Evolutionary conservation across 1,140 invertebrate species (phyloP).

Genomic region (Ctenoplectra terminalis): DNA sequence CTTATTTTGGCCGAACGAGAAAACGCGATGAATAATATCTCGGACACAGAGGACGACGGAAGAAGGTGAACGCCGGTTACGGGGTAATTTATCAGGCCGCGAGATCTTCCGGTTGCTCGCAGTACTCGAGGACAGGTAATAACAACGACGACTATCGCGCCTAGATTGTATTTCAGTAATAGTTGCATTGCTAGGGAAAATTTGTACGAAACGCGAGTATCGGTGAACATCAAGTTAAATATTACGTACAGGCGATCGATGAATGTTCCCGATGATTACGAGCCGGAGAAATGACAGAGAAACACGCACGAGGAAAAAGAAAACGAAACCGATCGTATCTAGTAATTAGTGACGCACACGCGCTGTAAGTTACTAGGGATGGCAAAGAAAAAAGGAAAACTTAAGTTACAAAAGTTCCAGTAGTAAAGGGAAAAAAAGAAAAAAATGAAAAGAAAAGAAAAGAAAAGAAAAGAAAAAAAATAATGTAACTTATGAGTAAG

Average conservation of each 20-base stretch:
- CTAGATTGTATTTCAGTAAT: background rate
- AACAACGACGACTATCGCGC: background rate
- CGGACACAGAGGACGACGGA: background rate
- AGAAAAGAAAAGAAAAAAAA: no score
- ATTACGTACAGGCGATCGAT: background rate
- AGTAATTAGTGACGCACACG: background rate
- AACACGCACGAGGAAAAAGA: background rate
- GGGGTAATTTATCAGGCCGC: constrained; percentile 8
- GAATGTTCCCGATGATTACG: background rate
- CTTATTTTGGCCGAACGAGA: background rate
- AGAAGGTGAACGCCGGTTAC: constrained; percentile 10
- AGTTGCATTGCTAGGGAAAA: background rate
- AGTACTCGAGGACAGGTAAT: background rate
- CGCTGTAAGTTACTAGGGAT: background rate
- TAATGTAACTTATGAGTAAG: no score
- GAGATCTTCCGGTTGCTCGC: background rate
- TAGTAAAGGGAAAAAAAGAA: background rate
- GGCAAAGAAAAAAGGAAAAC: background rate
- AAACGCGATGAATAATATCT: constrained; percentile 30
- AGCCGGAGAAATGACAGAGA: background rate
- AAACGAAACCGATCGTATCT: constrained; percentile 10
- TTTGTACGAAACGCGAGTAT: background rate
- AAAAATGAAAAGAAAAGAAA: background rate
- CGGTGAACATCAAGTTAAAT: background rate
- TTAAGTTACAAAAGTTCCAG: background rate